Evolutionary conservation across 2,888 invertebrate genomes (phyloP), one percentile per base, ranked within the genome.

Genomic region (Apamea monoglypha): DNA sequence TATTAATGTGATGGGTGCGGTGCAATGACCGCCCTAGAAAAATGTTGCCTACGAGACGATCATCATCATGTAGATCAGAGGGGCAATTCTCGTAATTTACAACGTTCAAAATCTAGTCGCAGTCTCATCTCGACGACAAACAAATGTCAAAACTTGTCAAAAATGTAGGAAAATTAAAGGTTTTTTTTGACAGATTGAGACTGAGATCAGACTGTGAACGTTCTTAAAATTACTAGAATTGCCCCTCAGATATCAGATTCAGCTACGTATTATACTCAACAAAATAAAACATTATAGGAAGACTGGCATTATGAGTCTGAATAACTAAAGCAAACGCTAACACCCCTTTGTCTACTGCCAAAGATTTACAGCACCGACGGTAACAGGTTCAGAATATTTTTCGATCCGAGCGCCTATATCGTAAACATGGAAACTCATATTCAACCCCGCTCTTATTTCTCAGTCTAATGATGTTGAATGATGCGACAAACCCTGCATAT

Each of bases 391-490:
- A 80, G 80, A 80, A 84, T 84, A 80, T 80, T 77, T 85, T 84
- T 87, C 84, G 76, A 84, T 76, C 76, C 74, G 36, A 5, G 56
- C 66, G 72, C 75, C 88, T 80, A 81, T 83, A 77, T 80, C 80
- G 78, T 87, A 88, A 88, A 88, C 80, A 89, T 90, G 87, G 91
- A 93, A 92, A 90, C 89, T 91, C 92, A 83, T 82, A 94, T 94
- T 94, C 93, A 94, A 83, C 87, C 84, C 82, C 82, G 90, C 90
- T 92, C 90, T 93, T 94, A 94, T 94, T 94, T 93, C 92, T 89
- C 92, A 90, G 93, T 93, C 93, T 95, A 96, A 96, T 96, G 95
- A 95, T 94, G 95, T 95, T 95, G 95, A 95, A 95, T 94, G 95
- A 93, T 94, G 94, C 94, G 94, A 94, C 94, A 92, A 93, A 88